phyloP scores from a whole-genome alignment of 2,888 invertebrate genomes.

The Parasteatoda lunata region DNA sequence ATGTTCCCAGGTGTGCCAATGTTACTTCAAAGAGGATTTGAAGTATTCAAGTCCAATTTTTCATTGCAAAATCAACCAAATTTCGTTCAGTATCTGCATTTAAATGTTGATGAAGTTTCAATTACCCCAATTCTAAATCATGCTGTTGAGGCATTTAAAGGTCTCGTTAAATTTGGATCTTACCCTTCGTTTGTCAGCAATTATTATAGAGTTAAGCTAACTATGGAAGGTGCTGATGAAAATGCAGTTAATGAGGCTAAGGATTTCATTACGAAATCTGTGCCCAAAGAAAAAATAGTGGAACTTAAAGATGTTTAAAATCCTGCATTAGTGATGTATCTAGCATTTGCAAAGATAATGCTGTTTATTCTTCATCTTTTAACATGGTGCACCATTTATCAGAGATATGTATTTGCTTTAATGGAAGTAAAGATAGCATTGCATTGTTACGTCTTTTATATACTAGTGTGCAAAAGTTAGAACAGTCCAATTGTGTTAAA shows the following conservation, averaged over 20 bases:
- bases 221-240: slow-evolving; percentile 76
- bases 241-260: slow-evolving; percentile 74
- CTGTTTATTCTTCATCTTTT: background rate
- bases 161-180: slow-evolving; percentile 78
- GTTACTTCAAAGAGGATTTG: slow-evolving; percentile 75
- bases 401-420: slow-evolving; percentile 92
- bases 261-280: slow-evolving; percentile 72
- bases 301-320: slow-evolving; percentile 51
- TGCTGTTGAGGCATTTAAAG: slow-evolving; percentile 76
- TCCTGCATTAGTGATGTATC: slow-evolving; percentile 23
- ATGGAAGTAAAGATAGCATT: slow-evolving; percentile 99
- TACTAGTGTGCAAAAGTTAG: slow-evolving; percentile 75
- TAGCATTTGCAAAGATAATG: background rate
- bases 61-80: slow-evolving; percentile 62
- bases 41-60: slow-evolving; percentile 64
- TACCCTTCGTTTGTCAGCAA: slow-evolving; percentile 78
- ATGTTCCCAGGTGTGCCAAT: slow-evolving; percentile 84
- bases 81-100: slow-evolving; percentile 43
- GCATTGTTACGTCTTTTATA: slow-evolving; percentile 85
- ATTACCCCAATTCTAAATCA: slow-evolving; percentile 75
- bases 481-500: slow-evolving; percentile 22
- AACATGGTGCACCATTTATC: background rate
- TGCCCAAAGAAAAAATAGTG: slow-evolving; percentile 75
- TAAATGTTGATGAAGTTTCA: slow-evolving; percentile 67
- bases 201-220: slow-evolving; percentile 77